A percentile compares a stretch with the other conserved stretches of the same genome.
These are phyloP conservation scores for Pelobates cultripes DNA, from an alignment of 2,797 vertebrate genomes.

Conservation along the genomic window DNA sequence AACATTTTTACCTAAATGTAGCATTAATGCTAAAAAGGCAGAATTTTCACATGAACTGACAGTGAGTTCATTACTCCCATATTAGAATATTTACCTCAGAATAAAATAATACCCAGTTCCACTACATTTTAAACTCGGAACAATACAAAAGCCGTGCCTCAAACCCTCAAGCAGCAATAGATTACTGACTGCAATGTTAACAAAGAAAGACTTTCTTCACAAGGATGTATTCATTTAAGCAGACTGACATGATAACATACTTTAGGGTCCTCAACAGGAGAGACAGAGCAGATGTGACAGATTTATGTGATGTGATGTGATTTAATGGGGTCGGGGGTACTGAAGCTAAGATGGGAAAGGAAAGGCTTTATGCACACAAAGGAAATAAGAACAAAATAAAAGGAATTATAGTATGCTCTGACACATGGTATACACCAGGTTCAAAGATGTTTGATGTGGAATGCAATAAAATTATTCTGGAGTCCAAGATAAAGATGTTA, in stretches of 20 bases:
- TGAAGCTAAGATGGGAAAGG: conserved; percentile 16
- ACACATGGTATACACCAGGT: neutral
- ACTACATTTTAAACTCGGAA: neutral
- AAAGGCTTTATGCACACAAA: conserved; percentile 16
- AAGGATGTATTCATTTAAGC: conserved; percentile 23
- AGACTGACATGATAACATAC: conserved; percentile 11
- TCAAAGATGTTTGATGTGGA: conserved; percentile 10
- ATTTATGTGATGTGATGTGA: conserved; percentile 28
- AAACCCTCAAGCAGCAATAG: neutral
- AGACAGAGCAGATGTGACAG: conserved; percentile 18
- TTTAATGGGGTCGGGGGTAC: conserved; percentile 31
- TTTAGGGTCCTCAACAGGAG: conserved; percentile 18
- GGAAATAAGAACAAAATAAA: conserved; percentile 25
- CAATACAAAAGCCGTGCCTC: conserved; percentile 3
- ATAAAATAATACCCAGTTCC: neutral
- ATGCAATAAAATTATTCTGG: conserved; percentile 8
- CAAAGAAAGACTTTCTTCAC: conserved; percentile 8
- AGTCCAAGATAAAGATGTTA: neutral
- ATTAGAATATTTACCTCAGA: neutral
- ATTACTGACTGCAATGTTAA: conserved; percentile 21
- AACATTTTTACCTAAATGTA: no score
- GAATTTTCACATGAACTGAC: no score
- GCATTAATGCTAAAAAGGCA: no score
- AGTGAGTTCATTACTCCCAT: neutral
- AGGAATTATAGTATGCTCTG: conserved; percentile 1